Evolutionary conservation across 1,140 invertebrate species (phyloP).

Genomic region (Drosophila baimaii): DNA sequence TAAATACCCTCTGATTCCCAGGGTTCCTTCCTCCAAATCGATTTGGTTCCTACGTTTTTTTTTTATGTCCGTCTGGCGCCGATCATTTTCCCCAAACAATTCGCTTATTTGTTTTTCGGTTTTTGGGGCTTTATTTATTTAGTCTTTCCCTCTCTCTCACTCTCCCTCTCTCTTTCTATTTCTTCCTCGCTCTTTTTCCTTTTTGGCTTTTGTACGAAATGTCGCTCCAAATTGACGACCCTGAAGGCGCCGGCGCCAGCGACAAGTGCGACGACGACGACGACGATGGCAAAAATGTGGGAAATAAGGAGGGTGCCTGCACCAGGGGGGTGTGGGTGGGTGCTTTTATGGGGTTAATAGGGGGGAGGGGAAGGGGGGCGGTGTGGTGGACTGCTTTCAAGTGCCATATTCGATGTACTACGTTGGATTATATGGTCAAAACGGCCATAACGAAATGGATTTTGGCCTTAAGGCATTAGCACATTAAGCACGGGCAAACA

Average conservation of each 20-base stretch:
- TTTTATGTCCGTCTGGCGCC: conserved; percentile 78
- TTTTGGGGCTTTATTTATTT: conserved; percentile 11
- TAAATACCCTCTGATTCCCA: conserved; percentile 17
- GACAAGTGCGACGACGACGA: conserved; percentile 49
- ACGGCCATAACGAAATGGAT: conserved; percentile 39
- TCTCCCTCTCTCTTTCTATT: neutral
- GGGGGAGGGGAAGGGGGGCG: neutral
- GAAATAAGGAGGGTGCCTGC: neutral
- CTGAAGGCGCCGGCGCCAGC: conserved; percentile 62
- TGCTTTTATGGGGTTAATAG: conserved; percentile 11
- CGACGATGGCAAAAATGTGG: too few relatives aligned
- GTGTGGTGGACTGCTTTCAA: conserved; percentile 33
- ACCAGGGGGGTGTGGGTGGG: neutral
- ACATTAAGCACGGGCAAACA: conserved; percentile 21
- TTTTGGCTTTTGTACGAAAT: conserved; percentile 44
- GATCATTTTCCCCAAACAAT: conserved; percentile 42
- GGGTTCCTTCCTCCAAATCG: conserved; percentile 9
- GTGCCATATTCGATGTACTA: conserved; percentile 29
- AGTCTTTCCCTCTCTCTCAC: neutral
- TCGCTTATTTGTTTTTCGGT: conserved; percentile 29
- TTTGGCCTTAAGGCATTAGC: conserved; percentile 40
- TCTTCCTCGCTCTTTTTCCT: neutral
- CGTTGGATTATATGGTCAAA: conserved; percentile 36
- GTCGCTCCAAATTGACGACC: conserved; percentile 67
- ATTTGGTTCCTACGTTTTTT: conserved; percentile 10